Evolutionary conservation across 2,888 invertebrate species (phyloP).

Genomic region (Tenthredo mesomela): DNA sequence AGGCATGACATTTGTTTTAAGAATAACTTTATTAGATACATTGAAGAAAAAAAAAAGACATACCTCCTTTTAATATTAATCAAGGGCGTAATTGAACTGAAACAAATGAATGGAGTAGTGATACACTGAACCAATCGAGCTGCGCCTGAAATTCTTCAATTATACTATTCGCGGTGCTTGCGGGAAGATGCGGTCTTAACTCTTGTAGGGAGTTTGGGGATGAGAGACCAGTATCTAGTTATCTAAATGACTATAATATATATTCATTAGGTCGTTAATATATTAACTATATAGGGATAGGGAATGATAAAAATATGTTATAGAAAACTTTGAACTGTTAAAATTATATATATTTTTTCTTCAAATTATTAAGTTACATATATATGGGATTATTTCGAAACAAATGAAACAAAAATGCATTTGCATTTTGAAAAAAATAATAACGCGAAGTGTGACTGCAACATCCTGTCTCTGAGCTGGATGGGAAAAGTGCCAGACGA

Average conservation of each 20-base stretch:
- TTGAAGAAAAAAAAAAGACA: background rate
- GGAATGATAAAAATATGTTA: background rate
- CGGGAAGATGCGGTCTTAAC: background rate
- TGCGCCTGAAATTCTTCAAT: conserved; percentile 11
- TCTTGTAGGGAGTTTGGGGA: conserved; percentile 5
- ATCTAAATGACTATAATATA: background rate
- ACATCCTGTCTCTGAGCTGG: conserved; percentile 96
- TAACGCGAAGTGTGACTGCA: conserved; percentile 97
- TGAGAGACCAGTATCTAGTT: background rate
- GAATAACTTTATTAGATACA: background rate
- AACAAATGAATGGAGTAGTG: conserved; percentile 27
- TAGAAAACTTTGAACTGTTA: conserved; percentile 1
- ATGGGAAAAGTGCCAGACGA: conserved; percentile 99
- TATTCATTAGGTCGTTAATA: background rate
- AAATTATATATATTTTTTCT: background rate
- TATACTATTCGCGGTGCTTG: background rate
- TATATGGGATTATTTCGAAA: conserved; percentile 42
- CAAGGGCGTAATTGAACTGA: background rate
- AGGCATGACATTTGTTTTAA: background rate
- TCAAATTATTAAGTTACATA: conserved; percentile 22
- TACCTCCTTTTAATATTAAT: background rate
- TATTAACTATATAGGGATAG: background rate
- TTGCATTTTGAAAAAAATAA: conserved; percentile 96
- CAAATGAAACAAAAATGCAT: conserved; percentile 85
- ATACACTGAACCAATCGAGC: background rate